Evolutionary conservation across 2,888 invertebrate genomes (phyloP), one percentile per base, ranked within the genome.

Genomic region (Nemoura dubitans): DNA sequence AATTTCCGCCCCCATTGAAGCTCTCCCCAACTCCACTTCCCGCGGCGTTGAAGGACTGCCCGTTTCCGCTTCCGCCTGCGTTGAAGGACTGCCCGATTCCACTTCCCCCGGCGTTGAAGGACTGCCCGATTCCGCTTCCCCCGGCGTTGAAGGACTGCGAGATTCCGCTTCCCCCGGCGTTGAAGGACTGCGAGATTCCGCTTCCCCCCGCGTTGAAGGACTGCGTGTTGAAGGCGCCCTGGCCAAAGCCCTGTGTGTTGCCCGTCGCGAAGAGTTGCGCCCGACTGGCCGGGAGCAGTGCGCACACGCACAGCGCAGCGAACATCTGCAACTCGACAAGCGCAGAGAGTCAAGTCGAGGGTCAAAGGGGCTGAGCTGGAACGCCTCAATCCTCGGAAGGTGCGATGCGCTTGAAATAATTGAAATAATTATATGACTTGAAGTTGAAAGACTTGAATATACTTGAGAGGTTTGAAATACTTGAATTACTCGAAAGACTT

Each of bases 1-100:
- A 3, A 10, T 36, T 36, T 36, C 21, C 21, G 59, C 59, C 59
- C 59, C 21, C 59, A 21, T 59, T 59, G 16, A 59, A 59, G 36
- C 36, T 36, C 5, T 3, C 10, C 2, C 6, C 59, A 14, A 10
- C 59, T 0, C 77, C 10, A 3, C 36, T 10, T 36, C 36, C 36
- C 3, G 36, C 42, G 43, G 16, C 6, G 86, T 26, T 59, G 36
- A 43, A n/a, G n/a, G n/a, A n/a, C n/a, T n/a, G n/a, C n/a, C n/a
- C 83, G 43, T 77, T 29, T 5, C 29, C 86, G 43, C 30, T 1
- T 16, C 83, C 83, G 82, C 86, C 86, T 36, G 5, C 76, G 76
- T 21, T 36, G 36, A 36, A 36, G 36, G 36, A 3, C 5, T 3
- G 3, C 6, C 36, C 36, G 16, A 42, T 43, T 26, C 83, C 83